These are phyloP conservation scores for Sebastes aleutianus DNA, from an alignment of 2,797 vertebrate species.

Conservation along the genomic window DNA sequence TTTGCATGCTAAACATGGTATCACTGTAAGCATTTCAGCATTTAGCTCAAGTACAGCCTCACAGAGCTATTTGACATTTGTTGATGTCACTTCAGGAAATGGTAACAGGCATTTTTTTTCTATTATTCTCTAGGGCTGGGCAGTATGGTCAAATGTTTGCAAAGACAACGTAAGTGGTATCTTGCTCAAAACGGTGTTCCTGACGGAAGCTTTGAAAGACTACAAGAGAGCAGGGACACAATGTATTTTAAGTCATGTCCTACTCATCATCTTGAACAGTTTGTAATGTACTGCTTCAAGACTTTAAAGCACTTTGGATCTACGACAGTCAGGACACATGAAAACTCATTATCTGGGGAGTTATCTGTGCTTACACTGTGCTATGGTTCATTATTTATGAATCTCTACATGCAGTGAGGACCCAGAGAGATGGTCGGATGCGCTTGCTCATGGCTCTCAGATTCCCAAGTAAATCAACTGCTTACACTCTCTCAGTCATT, in stretches of 20 bases:
- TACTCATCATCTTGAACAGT: conserved; percentile 4
- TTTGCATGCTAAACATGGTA: background rate
- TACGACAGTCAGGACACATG: background rate
- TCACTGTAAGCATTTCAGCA: background rate
- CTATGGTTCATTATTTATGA: conserved; percentile 31
- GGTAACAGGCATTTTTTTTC: too few species aligned
- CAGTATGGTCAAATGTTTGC: background rate
- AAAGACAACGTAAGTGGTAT: background rate
- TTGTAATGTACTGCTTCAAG: background rate
- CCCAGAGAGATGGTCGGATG: conserved; percentile 15
- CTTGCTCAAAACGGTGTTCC: background rate
- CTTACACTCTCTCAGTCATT: conserved; percentile 32
- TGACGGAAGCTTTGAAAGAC: conserved; percentile 6
- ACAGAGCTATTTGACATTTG: background rate
- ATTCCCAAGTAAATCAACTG: conserved; percentile 38
- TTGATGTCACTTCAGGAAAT: too few species aligned
- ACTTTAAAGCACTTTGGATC: conserved; percentile 24
- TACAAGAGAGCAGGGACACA: background rate
- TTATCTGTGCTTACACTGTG: background rate
- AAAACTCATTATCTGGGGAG: conserved; percentile 12
- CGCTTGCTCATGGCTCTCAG: conserved; percentile 5
- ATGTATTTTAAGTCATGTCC: conserved; percentile 14
- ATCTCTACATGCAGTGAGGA: conserved; percentile 10
- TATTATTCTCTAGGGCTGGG: too few species aligned
- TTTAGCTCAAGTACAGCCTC: background rate